Base-by-base conservation (phyloP, 2,113 vertebrate species). In the Butorides virescens region DNA sequence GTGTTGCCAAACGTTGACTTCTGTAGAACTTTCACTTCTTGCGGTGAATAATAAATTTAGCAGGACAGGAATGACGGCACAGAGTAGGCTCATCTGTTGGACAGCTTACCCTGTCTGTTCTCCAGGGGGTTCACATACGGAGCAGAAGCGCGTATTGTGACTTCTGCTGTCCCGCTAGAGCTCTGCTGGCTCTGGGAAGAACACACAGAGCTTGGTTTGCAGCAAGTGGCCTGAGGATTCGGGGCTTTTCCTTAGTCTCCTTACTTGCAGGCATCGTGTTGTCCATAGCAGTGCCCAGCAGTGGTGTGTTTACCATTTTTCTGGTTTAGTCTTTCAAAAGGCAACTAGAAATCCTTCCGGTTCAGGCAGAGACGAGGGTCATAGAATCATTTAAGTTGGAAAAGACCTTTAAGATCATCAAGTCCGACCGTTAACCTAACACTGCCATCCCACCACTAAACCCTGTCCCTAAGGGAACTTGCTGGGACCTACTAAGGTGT, bases 21-120 rank as follows among this genome's bases (percentile, higher is more conserved):
- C 32, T 47, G 27, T 11, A 36, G 49, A 52, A 26, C 75, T 52
- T 25, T 25, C 19, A 30, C 42, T 76, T 19, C 15, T 15, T 19
- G 52, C 0, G 0, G 17, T 27, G 56, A 87, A 63, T 0, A 53
- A 78, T 94, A 81, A 84, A 89, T 74, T 71, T 84, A 96, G 89
- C 76, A 44, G 34, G 83, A n/a, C 12, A 13, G 34, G 67, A 22
- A 14, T 36, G 78, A 61, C 5, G 0, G 42, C 71, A 6, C 25
- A 75, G 79, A 55, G 32, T 2, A 17, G n/a, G 37, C 73, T 93
- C 91, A 78, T 91, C 88, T 93, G 89, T 53, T 81, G 80, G 76
- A 86, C 37, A 81, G 83, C 44, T 95, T 87, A 44, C 22, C 34
- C 76, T 47, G 50, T 39, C 32, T 1, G 0, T 47, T 86, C 93